Evolutionary conservation across 2,888 invertebrate species (phyloP).

Genomic region (Diaphora mendica): DNA sequence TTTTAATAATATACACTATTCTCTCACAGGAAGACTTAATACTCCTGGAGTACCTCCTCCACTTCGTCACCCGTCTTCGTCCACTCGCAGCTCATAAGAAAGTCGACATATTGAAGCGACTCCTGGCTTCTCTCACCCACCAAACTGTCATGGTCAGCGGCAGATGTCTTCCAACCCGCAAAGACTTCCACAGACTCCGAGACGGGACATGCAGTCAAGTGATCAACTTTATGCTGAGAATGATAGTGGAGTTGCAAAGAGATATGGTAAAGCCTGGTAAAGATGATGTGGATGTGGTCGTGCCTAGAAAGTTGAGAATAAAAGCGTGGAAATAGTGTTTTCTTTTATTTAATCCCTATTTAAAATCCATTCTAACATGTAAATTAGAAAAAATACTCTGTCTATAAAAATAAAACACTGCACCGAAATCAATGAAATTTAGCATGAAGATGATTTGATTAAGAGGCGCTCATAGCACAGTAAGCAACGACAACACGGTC

Average conservation of each 20-base stretch:
- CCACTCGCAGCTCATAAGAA: conserved; percentile 87
- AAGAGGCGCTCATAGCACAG: too few species aligned
- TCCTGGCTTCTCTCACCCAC: conserved; percentile 89
- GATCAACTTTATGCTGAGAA: conserved; percentile 82
- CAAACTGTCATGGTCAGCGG: conserved; percentile 83
- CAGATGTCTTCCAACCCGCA: conserved; percentile 71
- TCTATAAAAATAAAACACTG: too few species aligned
- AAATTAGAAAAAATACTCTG: too few species aligned
- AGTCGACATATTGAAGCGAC: conserved; percentile 87
- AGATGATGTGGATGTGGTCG: conserved; percentile 76
- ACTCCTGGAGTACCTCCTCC: conserved; percentile 90
- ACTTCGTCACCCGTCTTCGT: conserved; percentile 89
- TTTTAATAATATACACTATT: not conserved
- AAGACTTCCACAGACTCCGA: conserved; percentile 81
- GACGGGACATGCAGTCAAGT: conserved; percentile 86
- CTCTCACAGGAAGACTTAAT: conserved; percentile 88
- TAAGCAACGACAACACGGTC: too few species aligned
- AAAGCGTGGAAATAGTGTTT: conserved; percentile 77
- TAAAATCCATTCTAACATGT: not conserved
- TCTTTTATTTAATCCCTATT: not conserved
- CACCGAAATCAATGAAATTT: too few species aligned
- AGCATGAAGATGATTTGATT: too few species aligned
- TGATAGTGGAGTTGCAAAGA: conserved; percentile 81
- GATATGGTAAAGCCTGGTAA: conserved; percentile 76
- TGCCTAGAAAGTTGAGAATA: conserved; percentile 71